phyloP scores from a whole-genome alignment of 2,888 invertebrate genomes.

The Gandaritis pyraliata region DNA sequence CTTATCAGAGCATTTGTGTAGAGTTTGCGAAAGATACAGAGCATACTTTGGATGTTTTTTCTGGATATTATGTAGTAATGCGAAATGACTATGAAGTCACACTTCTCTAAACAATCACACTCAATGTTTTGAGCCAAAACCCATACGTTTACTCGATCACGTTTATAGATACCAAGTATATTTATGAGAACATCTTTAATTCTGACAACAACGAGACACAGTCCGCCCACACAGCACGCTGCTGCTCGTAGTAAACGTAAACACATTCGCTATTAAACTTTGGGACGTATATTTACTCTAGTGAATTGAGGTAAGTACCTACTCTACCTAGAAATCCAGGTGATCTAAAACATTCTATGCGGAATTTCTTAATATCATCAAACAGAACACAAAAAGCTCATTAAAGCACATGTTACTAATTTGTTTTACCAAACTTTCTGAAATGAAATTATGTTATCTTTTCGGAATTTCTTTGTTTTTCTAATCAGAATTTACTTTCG shows the following conservation, averaged over 20 bases:
- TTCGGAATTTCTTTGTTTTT: neutral
- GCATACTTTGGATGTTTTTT: neutral
- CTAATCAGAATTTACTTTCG: neutral
- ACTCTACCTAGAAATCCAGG: neutral
- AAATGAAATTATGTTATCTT: neutral
- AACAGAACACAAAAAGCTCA: neutral
- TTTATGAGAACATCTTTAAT: conserved; percentile 15
- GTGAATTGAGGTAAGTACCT: conserved; percentile 11
- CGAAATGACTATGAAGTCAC: conserved; percentile 8
- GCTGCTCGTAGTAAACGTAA: conserved; percentile 38
- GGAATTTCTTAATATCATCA: neutral
- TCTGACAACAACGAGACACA: conserved; percentile 34
- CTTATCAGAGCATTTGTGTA: neutral
- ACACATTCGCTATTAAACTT: conserved; percentile 28
- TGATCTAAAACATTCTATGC: too few species aligned
- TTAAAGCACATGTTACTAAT: neutral
- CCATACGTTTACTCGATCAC: conserved; percentile 3
- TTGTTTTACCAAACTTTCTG: neutral
- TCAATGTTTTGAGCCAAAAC: conserved; percentile 16
- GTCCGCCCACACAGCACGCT: conserved; percentile 30
- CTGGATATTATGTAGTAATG: neutral
- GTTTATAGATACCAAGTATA: conserved; percentile 16
- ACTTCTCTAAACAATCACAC: conserved; percentile 10
- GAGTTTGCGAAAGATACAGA: neutral
- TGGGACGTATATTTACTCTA: conserved; percentile 35